Evolutionary conservation across 1,140 invertebrate genomes (phyloP), one percentile per base, ranked within the genome.

Genomic region (Aphidius gifuensis): DNA sequence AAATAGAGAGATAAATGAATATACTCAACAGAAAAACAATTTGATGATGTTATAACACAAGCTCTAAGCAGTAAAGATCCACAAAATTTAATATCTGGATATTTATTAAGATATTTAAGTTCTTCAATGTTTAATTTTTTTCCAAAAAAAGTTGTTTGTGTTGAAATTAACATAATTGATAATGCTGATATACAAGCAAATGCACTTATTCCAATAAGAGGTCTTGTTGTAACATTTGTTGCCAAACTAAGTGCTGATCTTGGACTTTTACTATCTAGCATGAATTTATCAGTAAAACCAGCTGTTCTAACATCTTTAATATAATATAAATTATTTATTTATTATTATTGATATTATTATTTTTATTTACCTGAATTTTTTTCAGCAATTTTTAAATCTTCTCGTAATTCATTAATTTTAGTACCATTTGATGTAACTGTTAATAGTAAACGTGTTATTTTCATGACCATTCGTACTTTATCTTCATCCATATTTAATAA

Each of bases 11-110:
- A 42, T 40, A 5, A 56, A 40, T 45, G 16, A 45, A 46, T 16
- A 21, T 23, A 51, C 16, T 66, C 66, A 68, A 78, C 75, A 47
- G 76, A 82, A 61, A 78, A 80, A 60, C 71, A 83, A 66, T 78
- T 84, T 62, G 72, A 85, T 77, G 66, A 88, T 81, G 70, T 85
- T 77, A 81, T 87, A 75, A 69, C 84, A 79, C 79, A 87, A 81
- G 74, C 85, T 81, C 65, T 85, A 77, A 71, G 85, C 77, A 79
- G 85, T 78, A 78, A 79, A 72, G 66, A 86, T 71, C 73, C 86
- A 81, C 69, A 84, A 67, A 69, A 88, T 60, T 21, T 73, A 58
- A 78, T 73, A 59, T 77, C 80, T 49, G 61, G 78, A 54, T 71
- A 77, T 67, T 73, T 75, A 70, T 16, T 78, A 51, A 72, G 83